Percentiles rank a stretch among this genome's conserved stretches.
Evolutionary conservation across 2,113 vertebrate genomes (phyloP).

Genomic region (Carlito syrichta): DNA sequence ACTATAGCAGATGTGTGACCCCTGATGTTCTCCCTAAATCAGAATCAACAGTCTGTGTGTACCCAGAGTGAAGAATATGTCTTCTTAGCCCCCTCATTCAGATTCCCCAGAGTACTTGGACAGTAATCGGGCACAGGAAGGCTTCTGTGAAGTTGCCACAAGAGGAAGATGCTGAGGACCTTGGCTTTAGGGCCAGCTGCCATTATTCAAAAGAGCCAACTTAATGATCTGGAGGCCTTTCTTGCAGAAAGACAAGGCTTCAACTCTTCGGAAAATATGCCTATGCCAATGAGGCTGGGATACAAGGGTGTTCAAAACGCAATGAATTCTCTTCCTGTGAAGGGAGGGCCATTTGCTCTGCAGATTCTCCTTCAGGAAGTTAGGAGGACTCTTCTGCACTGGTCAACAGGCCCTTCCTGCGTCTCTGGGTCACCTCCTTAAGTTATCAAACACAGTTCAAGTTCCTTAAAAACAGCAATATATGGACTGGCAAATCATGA

Average conservation of each 20-base stretch:
- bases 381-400: neutral
- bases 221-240: neutral
- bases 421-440: neutral
- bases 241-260: neutral
- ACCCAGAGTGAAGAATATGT: neutral
- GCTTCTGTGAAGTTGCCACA: neutral
- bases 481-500: neutral
- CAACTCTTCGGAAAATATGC: neutral
- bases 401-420: neutral
- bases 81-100: neutral
- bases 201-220: neutral
- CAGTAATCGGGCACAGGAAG: fast-evolving
- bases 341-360: neutral
- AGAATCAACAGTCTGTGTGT: neutral
- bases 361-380: neutral
- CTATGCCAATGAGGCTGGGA: too few relatives aligned
- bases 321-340: neutral
- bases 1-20: fast-evolving
- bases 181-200: neutral
- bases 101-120: neutral
- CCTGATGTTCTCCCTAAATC: neutral
- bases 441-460: neutral
- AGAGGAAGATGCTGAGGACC: neutral
- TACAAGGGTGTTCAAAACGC: neutral
- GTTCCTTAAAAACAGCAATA: neutral